Percentiles rank a stretch among this genome's conserved stretches.
Conservation (phyloP, 2,797 vertebrate species). For the Lithobates sylvaticus region DNA sequence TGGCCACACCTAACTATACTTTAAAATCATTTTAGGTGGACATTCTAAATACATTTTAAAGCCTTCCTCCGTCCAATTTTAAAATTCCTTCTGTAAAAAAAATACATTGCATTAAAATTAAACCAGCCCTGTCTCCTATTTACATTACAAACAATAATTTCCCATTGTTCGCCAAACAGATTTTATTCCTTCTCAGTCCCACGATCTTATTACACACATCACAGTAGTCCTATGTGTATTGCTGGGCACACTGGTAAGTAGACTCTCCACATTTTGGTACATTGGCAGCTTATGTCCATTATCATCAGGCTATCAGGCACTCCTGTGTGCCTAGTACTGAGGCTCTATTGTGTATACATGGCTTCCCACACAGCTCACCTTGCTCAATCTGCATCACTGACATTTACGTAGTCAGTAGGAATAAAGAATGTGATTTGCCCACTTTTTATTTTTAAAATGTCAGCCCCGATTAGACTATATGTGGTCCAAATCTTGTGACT, state of each 20-base stretch:
- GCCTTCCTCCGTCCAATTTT: background rate
- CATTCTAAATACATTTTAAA: background rate
- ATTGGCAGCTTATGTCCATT: background rate
- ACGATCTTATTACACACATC: background rate
- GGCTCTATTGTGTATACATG: conserved; percentile 25
- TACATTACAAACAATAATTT: background rate
- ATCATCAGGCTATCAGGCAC: background rate
- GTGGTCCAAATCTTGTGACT: too few species aligned
- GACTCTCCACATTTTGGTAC: background rate
- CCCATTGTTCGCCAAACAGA: background rate
- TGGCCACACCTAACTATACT: background rate
- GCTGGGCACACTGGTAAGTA: background rate
- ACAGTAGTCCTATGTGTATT: background rate
- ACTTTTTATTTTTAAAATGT: background rate
- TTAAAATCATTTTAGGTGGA: background rate
- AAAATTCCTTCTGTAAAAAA: background rate
- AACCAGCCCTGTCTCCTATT: background rate
- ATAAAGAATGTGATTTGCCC: background rate
- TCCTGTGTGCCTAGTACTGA: conserved; percentile 21
- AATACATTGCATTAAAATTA: background rate
- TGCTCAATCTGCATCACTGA: conserved; percentile 6
- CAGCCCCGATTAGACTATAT: background rate
- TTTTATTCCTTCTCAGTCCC: background rate
- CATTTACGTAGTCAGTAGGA: background rate
- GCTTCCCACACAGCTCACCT: conserved; percentile 49